Base-by-base conservation (phyloP, 2,797 vertebrate genomes). In the Sciaenops ocellatus region DNA sequence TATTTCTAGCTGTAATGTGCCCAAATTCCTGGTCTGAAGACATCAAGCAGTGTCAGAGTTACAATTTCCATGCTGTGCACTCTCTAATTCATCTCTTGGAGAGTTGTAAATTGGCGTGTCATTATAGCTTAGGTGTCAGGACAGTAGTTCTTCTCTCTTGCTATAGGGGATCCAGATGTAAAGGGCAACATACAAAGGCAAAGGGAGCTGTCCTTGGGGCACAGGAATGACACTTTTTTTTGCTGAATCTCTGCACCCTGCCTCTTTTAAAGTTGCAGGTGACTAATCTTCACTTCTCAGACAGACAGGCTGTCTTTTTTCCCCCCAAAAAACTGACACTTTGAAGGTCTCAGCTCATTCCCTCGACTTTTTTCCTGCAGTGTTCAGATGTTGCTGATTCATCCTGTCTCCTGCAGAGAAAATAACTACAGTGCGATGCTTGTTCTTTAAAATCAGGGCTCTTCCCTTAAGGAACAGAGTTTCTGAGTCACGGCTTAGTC, bases 371-470 rank as follows among this genome's bases (percentile, higher is more conserved):
- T 62, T 69, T 55, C 74, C 82, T 68, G 69, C 85, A 68, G 76
- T 63, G 85, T 85, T 89, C 61, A 79, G 80, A 85, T 87, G 83
- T 38, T 92, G 87, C 87, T 82, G 85, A 89, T 88, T 89, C 85
- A 91, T 92, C 71, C 69, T 60, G 78, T 78, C 75, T 69, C 87
- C 86, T 56, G 74, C 50, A 38, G 89, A 82, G 80, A 91, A 87
- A 88, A 82, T 83, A 91, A 83, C 86, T 80, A 65, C 60, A 79
- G 73, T 73, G 52, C 46, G 67, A 86, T 55, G 54, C 76, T 76
- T 80, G 28, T 76, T 76, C 78, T 90, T 88, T 86, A 82, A 86
- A 82, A 89, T 79, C 57, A 83, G 76, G 75, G 63, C 73, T 77
- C 10, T 77, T 83, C 80, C 83, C 61, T 80, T 67, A 69, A 89